Evolutionary conservation across 2,113 vertebrate species (phyloP).

Genomic region (Melanostigma gelatinosum): DNA sequence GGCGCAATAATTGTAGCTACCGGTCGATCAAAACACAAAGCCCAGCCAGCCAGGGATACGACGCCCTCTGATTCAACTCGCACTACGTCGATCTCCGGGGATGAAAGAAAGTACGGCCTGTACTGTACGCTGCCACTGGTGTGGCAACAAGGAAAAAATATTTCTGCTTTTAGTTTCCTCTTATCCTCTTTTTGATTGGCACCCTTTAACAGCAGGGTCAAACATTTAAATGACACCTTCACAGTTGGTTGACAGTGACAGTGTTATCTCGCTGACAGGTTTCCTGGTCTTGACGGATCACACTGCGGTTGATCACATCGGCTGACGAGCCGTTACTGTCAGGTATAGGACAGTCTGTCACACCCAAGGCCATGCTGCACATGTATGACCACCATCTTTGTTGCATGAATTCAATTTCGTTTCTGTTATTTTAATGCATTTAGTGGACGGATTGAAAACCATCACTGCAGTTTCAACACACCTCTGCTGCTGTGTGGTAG

Average conservation of each 20-base stretch:
- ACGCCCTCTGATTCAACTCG: slow-evolving; percentile 44
- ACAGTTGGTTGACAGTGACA: not conserved
- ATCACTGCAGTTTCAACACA: not conserved
- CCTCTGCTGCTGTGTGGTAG: not conserved
- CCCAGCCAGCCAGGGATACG: slow-evolving; percentile 6
- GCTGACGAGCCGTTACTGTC: slow-evolving; percentile 15
- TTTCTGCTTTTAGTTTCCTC: not conserved
- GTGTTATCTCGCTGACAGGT: slow-evolving; percentile 10
- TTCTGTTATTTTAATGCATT: not conserved
- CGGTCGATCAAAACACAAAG: slow-evolving; percentile 49
- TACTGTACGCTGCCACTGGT: not conserved
- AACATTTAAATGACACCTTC: not conserved
- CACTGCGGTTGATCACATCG: not conserved
- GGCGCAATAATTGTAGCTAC: slow-evolving; percentile 22
- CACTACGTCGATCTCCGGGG: not conserved
- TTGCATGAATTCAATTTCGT: not conserved
- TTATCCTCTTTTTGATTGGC: not conserved
- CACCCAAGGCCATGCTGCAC: not conserved
- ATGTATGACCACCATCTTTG: not conserved
- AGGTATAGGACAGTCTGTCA: not conserved
- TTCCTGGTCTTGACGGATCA: slow-evolving; percentile 1
- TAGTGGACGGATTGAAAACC: not conserved
- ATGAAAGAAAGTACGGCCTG: not conserved
- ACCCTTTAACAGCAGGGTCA: not conserved
- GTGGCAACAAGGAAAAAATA: not conserved